Percentiles rank a stretch among this genome's conserved stretches.
Conservation (phyloP, 2,113 vertebrate species). For the Megaceryle maxima region DNA sequence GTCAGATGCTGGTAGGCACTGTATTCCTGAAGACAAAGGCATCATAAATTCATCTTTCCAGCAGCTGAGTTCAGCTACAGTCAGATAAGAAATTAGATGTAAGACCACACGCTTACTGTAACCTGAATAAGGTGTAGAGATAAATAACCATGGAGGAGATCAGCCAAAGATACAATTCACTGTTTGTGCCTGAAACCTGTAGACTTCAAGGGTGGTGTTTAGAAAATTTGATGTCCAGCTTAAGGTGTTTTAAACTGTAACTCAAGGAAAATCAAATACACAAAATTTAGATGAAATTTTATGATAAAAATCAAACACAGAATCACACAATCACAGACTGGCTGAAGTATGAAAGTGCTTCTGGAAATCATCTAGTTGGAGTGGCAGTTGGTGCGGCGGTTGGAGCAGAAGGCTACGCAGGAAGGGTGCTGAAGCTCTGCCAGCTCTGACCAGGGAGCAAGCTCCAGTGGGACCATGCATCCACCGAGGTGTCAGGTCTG, state of each 20-base stretch:
- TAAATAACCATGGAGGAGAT: not conserved
- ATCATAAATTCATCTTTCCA: not conserved
- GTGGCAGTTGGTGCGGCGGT: no score
- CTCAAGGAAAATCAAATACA: not conserved
- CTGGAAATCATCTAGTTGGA: not conserved
- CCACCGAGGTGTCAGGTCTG: no score
- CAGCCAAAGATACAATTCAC: not conserved
- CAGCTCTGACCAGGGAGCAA: no score
- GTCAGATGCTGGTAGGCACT: not conserved
- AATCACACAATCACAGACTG: not conserved
- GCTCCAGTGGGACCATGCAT: no score
- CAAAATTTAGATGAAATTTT: not conserved
- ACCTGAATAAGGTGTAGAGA: not conserved
- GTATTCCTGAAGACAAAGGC: not conserved
- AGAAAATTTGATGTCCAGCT: not conserved
- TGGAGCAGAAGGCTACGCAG: no score
- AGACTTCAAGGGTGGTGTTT: not conserved
- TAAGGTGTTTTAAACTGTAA: not conserved
- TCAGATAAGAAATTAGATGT: not conserved
- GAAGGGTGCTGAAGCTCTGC: no score
- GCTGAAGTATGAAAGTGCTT: not conserved
- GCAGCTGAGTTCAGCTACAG: not conserved
- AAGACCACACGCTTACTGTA: not conserved
- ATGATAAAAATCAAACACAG: not conserved
- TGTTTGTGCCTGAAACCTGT: not conserved